Evolutionary conservation across 2,888 invertebrate species (phyloP).

Genomic region (Monopis laevigella): DNA sequence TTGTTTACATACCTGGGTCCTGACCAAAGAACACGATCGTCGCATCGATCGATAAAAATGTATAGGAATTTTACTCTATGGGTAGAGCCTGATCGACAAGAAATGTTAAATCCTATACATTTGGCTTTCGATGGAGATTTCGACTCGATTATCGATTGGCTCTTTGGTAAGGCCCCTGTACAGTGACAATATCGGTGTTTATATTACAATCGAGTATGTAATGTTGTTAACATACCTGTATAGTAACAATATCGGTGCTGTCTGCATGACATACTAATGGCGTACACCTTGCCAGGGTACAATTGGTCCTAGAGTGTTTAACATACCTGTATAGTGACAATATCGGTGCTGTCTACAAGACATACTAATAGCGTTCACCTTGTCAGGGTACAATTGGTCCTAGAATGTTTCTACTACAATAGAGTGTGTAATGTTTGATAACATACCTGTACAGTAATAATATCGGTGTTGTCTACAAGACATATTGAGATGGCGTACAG

Average conservation of each 20-base stretch:
- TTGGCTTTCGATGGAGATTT: no score
- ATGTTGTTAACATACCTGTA: conserved; percentile 37
- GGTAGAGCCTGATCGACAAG: no score
- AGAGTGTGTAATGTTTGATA: no score
- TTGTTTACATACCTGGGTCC: no score
- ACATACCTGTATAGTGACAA: conserved; percentile 66
- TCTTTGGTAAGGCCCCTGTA: no score
- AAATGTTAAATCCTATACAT: no score
- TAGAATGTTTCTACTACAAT: no score
- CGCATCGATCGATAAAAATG: no score
- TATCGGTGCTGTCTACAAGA: conserved; percentile 83
- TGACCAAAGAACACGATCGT: no score
- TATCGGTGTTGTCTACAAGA: conserved; percentile 83
- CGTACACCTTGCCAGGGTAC: conserved; percentile 75
- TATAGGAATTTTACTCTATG: no score
- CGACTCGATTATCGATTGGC: no score
- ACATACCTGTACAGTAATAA: conserved; percentile 65
- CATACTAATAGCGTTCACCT: conserved; percentile 85
- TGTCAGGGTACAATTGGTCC: conserved; percentile 70
- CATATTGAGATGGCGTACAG: conserved; percentile 85
- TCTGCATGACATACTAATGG: conserved; percentile 85
- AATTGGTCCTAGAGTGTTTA: conserved; percentile 57
- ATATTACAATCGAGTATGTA: neutral
- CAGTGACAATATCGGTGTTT: no score
- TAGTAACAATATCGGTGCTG: conserved; percentile 77